Conservation (phyloP, 2,113 vertebrate species). For the Pseudonaja textilis region DNA sequence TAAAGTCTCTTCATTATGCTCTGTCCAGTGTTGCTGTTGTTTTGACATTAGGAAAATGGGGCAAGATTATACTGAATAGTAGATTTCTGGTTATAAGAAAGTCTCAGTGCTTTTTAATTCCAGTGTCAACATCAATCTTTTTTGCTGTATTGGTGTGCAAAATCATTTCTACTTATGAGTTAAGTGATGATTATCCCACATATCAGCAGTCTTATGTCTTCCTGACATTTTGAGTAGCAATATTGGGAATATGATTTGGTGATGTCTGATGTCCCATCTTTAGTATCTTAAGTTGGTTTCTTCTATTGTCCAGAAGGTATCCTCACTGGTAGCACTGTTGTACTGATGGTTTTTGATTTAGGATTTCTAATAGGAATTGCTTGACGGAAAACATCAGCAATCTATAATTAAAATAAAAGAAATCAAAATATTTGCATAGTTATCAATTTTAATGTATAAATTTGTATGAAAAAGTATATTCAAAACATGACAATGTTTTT, state of each 20-base stretch:
- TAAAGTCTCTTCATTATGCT: neutral
- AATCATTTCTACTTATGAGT: slow-evolving; percentile 31
- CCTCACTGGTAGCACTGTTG: slow-evolving; percentile 68
- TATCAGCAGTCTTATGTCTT: slow-evolving; percentile 66
- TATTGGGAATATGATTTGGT: slow-evolving; percentile 63
- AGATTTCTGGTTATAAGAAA: slow-evolving; percentile 7
- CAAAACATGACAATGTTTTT: neutral
- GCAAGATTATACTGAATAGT: neutral
- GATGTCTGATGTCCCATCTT: slow-evolving; percentile 61
- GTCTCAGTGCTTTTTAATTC: neutral
- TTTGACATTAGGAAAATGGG: slow-evolving; percentile 6
- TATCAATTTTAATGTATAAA: neutral
- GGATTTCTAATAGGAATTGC: slow-evolving; percentile 83
- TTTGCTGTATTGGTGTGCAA: neutral
- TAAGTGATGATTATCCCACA: slow-evolving; percentile 2
- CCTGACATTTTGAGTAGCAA: slow-evolving; percentile 64
- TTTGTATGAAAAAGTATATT: neutral
- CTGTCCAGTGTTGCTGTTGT: neutral
- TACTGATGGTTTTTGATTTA: slow-evolving; percentile 77
- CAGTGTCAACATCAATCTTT: neutral
- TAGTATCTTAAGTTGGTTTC: slow-evolving; percentile 56
- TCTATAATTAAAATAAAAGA: slow-evolving; percentile 66
- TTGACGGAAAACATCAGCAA: slow-evolving; percentile 76
- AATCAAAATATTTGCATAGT: neutral
- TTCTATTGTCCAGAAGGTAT: slow-evolving; percentile 40